Percentiles rank a stretch among this genome's conserved stretches.
Conservation (phyloP, 2,888 invertebrate genomes). For the Dascillus cervinus region DNA sequence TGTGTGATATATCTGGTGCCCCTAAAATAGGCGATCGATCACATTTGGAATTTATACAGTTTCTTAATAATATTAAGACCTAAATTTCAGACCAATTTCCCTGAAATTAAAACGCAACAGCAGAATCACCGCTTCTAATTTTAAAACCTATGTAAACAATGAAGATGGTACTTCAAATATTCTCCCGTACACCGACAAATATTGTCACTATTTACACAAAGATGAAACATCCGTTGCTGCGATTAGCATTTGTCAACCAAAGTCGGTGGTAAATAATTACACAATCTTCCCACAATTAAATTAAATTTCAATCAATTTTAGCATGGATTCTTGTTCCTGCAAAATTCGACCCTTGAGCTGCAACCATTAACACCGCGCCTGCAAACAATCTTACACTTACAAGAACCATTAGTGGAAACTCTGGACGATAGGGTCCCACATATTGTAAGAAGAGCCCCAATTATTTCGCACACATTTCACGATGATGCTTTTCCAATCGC, state of each 20-base stretch:
- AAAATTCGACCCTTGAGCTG: slow-evolving; percentile 62
- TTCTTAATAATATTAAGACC: too few species aligned
- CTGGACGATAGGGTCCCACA: slow-evolving; percentile 43
- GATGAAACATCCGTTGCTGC: slow-evolving; percentile 55
- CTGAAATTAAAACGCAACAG: slow-evolving; percentile 56
- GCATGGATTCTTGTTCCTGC: slow-evolving; percentile 61
- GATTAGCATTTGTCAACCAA: slow-evolving; percentile 57
- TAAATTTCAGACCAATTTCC: slow-evolving; percentile 49
- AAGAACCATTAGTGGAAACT: slow-evolving; percentile 34
- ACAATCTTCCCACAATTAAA: slow-evolving; percentile 1
- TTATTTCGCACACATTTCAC: slow-evolving; percentile 38
- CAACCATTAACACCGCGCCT: slow-evolving; percentile 50
- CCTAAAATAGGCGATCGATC: too few species aligned
- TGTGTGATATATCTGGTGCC: too few species aligned
- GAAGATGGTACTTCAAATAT: slow-evolving; percentile 35
- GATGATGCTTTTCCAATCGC: slow-evolving; percentile 36
- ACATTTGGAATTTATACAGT: too few species aligned
- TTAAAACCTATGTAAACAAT: slow-evolving; percentile 51
- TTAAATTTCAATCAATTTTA: slow-evolving; percentile 31
- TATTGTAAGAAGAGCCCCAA: slow-evolving; percentile 50
- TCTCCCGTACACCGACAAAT: slow-evolving; percentile 32
- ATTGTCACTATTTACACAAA: slow-evolving; percentile 60
- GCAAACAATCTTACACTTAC: slow-evolving; percentile 38
- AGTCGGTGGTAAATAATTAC: slow-evolving; percentile 56
- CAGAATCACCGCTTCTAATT: slow-evolving; percentile 51